A percentile compares a stretch with the other conserved stretches of the same genome.
phyloP scores from a whole-genome alignment of 2,113 vertebrate genomes.

The Vireo altiloquus region DNA sequence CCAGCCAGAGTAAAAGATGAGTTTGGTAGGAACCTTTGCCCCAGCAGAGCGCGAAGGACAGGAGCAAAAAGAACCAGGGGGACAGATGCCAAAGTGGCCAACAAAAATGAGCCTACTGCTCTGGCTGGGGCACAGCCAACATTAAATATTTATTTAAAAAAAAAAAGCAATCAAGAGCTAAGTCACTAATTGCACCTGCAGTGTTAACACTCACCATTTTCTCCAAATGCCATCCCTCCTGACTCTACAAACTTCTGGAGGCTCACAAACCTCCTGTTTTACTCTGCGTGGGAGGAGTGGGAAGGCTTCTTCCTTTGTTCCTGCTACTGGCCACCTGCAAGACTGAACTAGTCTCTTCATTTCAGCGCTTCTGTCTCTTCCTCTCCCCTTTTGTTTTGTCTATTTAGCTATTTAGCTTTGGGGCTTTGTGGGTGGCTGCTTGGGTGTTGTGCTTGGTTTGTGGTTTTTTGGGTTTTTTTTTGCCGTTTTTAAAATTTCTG shows the following conservation, averaged over 20 bases:
- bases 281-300: neutral
- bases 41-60: neutral
- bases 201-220: neutral
- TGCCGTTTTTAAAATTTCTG: neutral
- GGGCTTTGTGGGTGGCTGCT: conserved; percentile 18
- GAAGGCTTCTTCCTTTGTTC: neutral
- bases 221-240: neutral
- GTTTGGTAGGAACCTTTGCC: neutral
- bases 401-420: neutral
- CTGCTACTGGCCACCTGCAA: neutral
- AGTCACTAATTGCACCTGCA: neutral
- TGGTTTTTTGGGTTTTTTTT: neutral
- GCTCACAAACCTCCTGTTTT: neutral
- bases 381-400: neutral
- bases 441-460: neutral
- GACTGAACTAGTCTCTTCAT: neutral
- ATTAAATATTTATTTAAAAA: neutral
- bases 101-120: neutral
- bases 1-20: neutral
- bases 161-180: neutral
- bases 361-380: neutral
- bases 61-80: neutral
- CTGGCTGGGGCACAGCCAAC: neutral
- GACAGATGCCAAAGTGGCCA: neutral
- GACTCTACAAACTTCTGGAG: neutral